phyloP scores from a whole-genome alignment of 1,140 invertebrate genomes.

The Tribolium madens region DNA sequence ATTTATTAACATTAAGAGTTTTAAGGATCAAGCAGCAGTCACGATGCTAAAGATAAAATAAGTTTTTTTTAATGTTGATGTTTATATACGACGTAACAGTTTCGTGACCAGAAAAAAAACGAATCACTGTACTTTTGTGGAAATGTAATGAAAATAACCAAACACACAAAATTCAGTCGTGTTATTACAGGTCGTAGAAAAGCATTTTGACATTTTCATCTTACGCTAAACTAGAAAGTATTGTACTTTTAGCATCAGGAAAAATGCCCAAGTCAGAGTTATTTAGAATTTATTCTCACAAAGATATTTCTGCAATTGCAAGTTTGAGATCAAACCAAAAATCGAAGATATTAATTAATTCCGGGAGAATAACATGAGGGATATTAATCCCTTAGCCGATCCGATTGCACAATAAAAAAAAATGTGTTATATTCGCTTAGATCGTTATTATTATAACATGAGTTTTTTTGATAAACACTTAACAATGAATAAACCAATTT shows the following conservation, averaged over 20 bases:
- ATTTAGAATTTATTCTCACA: background rate
- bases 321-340: background rate
- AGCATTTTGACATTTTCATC: background rate
- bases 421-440: no score
- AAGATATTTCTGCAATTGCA: background rate
- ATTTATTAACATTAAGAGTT: no score
- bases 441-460: no score
- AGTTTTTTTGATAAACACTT: no score
- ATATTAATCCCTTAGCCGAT: background rate
- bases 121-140: no score
- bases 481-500: no score
- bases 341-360: conserved; percentile 8
- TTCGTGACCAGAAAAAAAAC: no score
- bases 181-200: background rate
- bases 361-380: background rate
- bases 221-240: background rate
- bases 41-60: background rate
- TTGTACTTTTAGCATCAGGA: background rate
- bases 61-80: no score
- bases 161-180: background rate
- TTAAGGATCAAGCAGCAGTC: background rate
- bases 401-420: background rate
- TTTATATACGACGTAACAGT: no score
- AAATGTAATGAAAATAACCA: no score
- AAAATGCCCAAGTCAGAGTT: no score